Conservation (phyloP, 2,888 invertebrate genomes). For the Xanthostigma xanthostigma region DNA sequence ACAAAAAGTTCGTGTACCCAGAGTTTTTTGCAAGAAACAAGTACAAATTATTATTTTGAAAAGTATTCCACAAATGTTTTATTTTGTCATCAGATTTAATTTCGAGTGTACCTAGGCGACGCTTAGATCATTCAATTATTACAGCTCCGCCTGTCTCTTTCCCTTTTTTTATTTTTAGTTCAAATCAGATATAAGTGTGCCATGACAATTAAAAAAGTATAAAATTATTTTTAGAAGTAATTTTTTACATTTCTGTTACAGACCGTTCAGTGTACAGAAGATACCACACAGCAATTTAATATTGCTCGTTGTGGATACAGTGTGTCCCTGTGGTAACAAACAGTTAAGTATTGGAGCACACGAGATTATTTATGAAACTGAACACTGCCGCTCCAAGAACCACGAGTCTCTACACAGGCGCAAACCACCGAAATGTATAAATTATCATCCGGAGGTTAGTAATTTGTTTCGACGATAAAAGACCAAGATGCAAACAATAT, state of each 20-base stretch:
- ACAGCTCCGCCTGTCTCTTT: not conserved
- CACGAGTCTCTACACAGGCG: constrained; percentile 55
- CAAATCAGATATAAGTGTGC: not conserved
- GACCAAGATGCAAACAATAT: not conserved
- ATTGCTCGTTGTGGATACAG: constrained; percentile 72
- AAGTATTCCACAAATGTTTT: too few relatives aligned
- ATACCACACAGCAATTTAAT: constrained; percentile 83
- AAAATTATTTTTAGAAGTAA: not conserved
- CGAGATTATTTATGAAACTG: constrained; percentile 42
- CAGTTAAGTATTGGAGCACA: constrained; percentile 67
- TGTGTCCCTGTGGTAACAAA: constrained; percentile 79
- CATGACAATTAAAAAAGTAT: not conserved
- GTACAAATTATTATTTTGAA: too few relatives aligned
- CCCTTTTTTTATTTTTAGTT: not conserved
- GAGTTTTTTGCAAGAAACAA: too few relatives aligned
- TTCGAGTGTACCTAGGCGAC: not conserved
- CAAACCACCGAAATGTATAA: constrained; percentile 66
- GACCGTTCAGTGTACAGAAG: constrained; percentile 85
- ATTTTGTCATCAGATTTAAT: too few relatives aligned
- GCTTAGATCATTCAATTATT: not conserved
- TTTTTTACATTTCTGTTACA: constrained; percentile 22
- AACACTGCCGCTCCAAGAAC: constrained; percentile 38
- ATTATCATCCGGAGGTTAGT: constrained; percentile 73
- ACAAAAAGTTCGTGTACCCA: too few relatives aligned
- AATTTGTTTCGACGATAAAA: constrained; percentile 1